These are phyloP conservation scores for Meriones psammophilus DNA, from an alignment of 2,797 vertebrate species.

Conservation along the genomic window DNA sequence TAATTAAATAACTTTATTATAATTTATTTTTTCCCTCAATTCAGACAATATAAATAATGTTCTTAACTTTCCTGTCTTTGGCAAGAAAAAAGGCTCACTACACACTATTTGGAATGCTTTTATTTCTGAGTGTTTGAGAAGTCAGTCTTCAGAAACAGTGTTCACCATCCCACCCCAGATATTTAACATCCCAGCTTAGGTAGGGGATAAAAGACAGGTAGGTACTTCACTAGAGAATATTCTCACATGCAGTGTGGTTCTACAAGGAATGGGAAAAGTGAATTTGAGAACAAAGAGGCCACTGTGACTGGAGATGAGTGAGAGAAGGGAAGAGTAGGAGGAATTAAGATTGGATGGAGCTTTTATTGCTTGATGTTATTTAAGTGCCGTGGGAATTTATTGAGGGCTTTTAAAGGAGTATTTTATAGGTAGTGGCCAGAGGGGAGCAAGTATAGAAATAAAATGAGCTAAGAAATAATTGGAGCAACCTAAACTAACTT, in stretches of 20 bases:
- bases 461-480: background rate
- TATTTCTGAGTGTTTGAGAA: conserved; percentile 12
- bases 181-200: background rate
- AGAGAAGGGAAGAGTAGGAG: conserved; percentile 24
- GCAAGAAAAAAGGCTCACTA: background rate
- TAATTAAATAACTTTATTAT: background rate
- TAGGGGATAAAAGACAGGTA: background rate
- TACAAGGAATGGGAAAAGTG: background rate
- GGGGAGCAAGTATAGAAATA: background rate
- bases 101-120: background rate
- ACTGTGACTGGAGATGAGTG: background rate
- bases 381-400: background rate
- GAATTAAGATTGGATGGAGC: background rate
- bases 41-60: conserved; percentile 20
- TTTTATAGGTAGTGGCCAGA: background rate
- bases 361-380: conserved; percentile 16
- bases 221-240: background rate
- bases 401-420: conserved; percentile 27
- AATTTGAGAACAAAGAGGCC: conserved; percentile 34
- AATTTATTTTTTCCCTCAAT: background rate
- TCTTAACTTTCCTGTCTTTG: background rate
- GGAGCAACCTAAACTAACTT: background rate
- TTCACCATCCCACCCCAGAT: background rate
- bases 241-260: background rate
- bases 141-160: background rate